Conservation (phyloP, 2,888 invertebrate genomes). For the Plebejus anna region DNA sequence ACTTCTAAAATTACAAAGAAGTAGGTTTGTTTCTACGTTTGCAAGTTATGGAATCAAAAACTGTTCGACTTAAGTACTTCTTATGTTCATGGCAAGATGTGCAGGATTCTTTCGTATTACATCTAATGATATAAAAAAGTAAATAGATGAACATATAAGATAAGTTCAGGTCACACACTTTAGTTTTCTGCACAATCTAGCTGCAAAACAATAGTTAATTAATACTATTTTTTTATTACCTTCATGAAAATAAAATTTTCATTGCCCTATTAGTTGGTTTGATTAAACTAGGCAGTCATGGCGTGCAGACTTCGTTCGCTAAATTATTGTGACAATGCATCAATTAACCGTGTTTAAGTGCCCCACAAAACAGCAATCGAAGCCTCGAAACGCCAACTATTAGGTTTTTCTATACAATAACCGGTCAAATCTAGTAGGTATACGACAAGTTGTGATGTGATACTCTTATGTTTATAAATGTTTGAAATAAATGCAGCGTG, state of each 20-base stretch:
- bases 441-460: not conserved
- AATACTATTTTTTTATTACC: not conserved
- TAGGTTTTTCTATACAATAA: not conserved
- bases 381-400: not conserved
- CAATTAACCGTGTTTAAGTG: conserved; percentile 46
- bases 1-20: too few species aligned
- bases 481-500: too few species aligned
- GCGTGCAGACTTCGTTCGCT: conserved; percentile 40
- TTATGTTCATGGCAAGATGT: too few species aligned
- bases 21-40: too few species aligned
- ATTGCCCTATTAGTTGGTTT: conserved; percentile 38
- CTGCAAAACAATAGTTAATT: not conserved
- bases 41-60: too few species aligned
- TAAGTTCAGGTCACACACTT: too few species aligned
- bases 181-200: too few species aligned
- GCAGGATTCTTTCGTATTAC: too few species aligned
- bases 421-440: not conserved
- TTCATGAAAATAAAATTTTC: conserved; percentile 25
- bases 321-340: conserved; percentile 48
- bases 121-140: too few species aligned
- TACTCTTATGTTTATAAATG: not conserved
- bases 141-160: too few species aligned
- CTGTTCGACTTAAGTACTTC: too few species aligned
- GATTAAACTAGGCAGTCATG: conserved; percentile 43
- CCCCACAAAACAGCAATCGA: conserved; percentile 36